These are phyloP conservation scores for Neotoxoptera formosana DNA, from an alignment of 1,140 invertebrate species.

Conservation along the genomic window DNA sequence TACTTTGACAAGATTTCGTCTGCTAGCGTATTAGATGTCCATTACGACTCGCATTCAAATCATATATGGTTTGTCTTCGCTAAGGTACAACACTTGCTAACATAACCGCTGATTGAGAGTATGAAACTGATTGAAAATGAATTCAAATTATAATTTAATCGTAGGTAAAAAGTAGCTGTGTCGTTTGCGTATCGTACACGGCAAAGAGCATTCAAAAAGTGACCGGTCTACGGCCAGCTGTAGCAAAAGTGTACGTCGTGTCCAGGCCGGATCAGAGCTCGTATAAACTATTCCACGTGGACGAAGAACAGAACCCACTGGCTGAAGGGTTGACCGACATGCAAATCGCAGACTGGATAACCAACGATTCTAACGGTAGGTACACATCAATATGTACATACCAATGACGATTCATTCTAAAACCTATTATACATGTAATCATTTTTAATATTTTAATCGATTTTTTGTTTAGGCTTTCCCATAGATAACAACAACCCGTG, in stretches of 20 bases:
- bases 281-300: slow-evolving; percentile 71
- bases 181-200: slow-evolving; percentile 69
- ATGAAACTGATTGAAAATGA: not conserved
- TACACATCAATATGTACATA: not conserved
- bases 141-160: not conserved
- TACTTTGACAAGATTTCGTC: slow-evolving; percentile 66
- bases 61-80: slow-evolving; percentile 72
- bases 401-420: not conserved
- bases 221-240: slow-evolving; percentile 69
- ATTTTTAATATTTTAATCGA: not conserved
- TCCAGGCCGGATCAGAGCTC: slow-evolving; percentile 69
- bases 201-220: slow-evolving; percentile 68
- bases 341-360: slow-evolving; percentile 47
- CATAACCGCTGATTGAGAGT: not conserved
- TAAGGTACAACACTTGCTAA: slow-evolving; percentile 63
- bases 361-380: slow-evolving; percentile 14
- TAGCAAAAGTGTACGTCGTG: slow-evolving; percentile 70
- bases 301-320: slow-evolving; percentile 67
- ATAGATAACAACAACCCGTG: slow-evolving; percentile 10
- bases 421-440: not conserved
- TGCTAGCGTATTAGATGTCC: slow-evolving; percentile 67
- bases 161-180: slow-evolving; percentile 66
- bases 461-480: not conserved
- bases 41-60: slow-evolving; percentile 69
- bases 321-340: slow-evolving; percentile 62